phyloP scores from a whole-genome alignment of 2,888 invertebrate species.

The Kryphioiulus occultus region DNA sequence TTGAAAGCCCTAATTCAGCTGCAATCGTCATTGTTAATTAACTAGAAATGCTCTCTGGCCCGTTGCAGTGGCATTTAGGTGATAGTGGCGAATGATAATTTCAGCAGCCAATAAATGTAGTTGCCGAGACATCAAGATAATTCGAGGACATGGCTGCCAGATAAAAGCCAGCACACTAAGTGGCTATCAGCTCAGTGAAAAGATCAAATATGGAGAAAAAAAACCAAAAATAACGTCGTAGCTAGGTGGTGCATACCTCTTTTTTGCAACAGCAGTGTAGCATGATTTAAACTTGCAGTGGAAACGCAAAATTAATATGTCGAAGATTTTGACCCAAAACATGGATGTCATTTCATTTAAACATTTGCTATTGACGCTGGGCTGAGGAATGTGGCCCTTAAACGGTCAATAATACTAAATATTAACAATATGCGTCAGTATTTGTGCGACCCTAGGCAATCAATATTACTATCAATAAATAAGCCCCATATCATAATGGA shows the following conservation, averaged over 20 bases:
- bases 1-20: constrained; percentile 5
- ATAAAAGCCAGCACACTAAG: background rate
- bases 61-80: background rate
- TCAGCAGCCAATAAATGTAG: constrained; percentile 5
- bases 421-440: too few species aligned
- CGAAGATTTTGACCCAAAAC: too few species aligned
- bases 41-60: background rate
- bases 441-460: too few species aligned
- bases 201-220: background rate
- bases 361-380: too few species aligned
- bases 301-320: too few species aligned
- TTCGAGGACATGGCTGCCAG: background rate
- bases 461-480: too few species aligned
- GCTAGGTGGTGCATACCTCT: background rate
- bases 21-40: background rate
- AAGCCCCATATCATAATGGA: too few species aligned
- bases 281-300: too few species aligned
- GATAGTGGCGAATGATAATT: background rate
- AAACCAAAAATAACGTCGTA: background rate
- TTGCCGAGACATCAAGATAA: background rate
- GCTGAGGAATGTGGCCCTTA: too few species aligned
- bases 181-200: background rate
- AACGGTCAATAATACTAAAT: too few species aligned
- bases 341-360: too few species aligned
- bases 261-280: too few species aligned